Percentiles rank a stretch among this genome's conserved stretches.
These are phyloP conservation scores for Elaphurus davidianus DNA, from an alignment of 2,113 vertebrate genomes.

Conservation along the genomic window DNA sequence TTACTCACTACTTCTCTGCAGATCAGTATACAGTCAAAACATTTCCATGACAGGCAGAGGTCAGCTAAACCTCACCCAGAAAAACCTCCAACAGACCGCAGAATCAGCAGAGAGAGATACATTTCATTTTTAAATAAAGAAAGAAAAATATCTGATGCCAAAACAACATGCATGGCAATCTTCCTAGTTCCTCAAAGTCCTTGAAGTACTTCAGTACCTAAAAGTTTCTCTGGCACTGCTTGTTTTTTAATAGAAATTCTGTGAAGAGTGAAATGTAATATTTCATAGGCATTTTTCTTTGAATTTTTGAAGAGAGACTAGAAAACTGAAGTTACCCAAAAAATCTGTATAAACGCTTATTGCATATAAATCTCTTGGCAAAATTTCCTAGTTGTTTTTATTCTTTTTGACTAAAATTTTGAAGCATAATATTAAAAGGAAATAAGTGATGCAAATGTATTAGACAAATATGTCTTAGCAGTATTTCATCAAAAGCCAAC, in stretches of 20 bases:
- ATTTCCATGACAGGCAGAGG: not conserved
- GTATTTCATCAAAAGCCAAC: not conserved
- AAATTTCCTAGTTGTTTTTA: conserved; percentile 21
- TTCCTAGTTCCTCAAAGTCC: not conserved
- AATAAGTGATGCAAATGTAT: conserved; percentile 16
- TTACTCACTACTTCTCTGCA: not conserved
- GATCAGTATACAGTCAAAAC: not conserved
- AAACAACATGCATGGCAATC: not conserved
- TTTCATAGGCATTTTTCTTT: conserved; percentile 8
- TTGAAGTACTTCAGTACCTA: not conserved
- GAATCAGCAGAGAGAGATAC: not conserved
- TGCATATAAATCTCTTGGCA: conserved; percentile 6
- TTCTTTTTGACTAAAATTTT: conserved; percentile 41
- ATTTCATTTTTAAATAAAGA: not conserved
- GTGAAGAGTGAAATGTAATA: conserved; percentile 20
- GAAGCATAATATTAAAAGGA: not conserved
- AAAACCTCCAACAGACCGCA: not conserved
- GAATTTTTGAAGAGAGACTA: conserved; percentile 40
- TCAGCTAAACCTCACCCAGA: not conserved
- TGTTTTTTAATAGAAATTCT: conserved; percentile 35
- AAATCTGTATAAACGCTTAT: not conserved
- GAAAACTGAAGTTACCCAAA: conserved; percentile 9
- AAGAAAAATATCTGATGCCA: not conserved
- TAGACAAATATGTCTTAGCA: not conserved
- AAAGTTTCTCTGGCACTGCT: not conserved